Evolutionary conservation across 1,140 invertebrate species (phyloP).

Genomic region (Condylostylus longicornis): DNA sequence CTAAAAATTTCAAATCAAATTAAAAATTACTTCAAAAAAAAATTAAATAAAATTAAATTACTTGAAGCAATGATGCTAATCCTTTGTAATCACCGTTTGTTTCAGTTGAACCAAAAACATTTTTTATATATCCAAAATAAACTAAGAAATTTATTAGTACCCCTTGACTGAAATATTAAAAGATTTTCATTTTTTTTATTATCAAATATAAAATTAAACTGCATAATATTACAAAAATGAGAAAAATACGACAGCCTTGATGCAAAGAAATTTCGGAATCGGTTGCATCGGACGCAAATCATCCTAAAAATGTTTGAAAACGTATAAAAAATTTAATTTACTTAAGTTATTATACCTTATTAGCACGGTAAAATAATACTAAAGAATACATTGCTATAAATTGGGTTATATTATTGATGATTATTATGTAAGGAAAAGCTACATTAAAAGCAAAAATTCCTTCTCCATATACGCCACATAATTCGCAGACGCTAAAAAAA

Average conservation of each 20-base stretch:
- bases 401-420: constrained; percentile 87
- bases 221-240: constrained; percentile 93
- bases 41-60: constrained; percentile 32
- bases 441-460: constrained; percentile 70
- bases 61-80: constrained; percentile 62
- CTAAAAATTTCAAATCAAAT: constrained; percentile 37
- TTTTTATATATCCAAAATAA: constrained; percentile 54
- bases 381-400: constrained; percentile 94
- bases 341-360: constrained; percentile 34
- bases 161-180: constrained; percentile 56
- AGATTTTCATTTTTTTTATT: not conserved
- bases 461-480: constrained; percentile 74
- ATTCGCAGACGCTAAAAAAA: constrained; percentile 59
- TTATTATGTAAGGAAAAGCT: constrained; percentile 81
- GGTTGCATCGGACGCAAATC: constrained; percentile 85
- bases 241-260: constrained; percentile 95
- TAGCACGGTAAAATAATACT: constrained; percentile 84
- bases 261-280: constrained; percentile 91
- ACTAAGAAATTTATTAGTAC: constrained; percentile 77
- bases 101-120: constrained; percentile 41
- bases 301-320: constrained; percentile 19
- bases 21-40: not conserved
- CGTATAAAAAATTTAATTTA: constrained; percentile 1
- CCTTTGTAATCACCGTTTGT: constrained; percentile 36
- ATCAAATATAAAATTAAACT: not conserved